A percentile compares a stretch with the other conserved stretches of the same genome.
phyloP scores from a whole-genome alignment of 2,113 vertebrate genomes.

The Scolopax mira region DNA sequence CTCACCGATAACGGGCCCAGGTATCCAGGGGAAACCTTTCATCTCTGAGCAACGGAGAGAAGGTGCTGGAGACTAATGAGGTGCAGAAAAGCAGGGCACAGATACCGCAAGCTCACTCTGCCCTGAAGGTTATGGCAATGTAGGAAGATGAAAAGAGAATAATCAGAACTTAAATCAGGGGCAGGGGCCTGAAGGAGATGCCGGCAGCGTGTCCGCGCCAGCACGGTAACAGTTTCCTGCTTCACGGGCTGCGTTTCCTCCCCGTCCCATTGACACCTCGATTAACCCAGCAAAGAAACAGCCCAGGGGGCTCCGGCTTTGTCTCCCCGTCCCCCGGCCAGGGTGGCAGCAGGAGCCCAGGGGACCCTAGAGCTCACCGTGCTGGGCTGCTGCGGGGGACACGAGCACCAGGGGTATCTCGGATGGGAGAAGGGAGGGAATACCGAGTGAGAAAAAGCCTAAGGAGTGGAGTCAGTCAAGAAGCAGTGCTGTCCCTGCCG shows the following conservation, averaged over 20 bases:
- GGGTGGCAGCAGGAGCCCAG: background rate
- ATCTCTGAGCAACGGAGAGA: background rate
- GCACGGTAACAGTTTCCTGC: background rate
- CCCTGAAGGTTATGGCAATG: background rate
- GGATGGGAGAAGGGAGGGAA: background rate
- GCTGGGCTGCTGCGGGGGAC: background rate
- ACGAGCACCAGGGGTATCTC: background rate
- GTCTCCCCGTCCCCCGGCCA: background rate
- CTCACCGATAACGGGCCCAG: background rate
- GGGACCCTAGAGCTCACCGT: fast-evolving
- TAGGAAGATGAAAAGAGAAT: slow-evolving; percentile 20
- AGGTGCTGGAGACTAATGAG: background rate
- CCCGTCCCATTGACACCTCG: fast-evolving
- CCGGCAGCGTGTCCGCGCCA: fast-evolving
- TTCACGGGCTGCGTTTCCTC: background rate
- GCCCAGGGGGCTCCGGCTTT: background rate
- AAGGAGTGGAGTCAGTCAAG: background rate
- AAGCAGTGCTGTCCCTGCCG: background rate
- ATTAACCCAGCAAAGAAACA: background rate
- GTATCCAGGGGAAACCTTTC: slow-evolving; percentile 56
- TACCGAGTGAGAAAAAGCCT: background rate
- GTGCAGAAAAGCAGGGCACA: background rate
- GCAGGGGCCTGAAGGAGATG: background rate
- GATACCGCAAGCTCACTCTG: background rate
- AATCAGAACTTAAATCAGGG: slow-evolving; percentile 36